Conservation (phyloP, 2,113 vertebrate species). For the Toxotes chatareus region DNA sequence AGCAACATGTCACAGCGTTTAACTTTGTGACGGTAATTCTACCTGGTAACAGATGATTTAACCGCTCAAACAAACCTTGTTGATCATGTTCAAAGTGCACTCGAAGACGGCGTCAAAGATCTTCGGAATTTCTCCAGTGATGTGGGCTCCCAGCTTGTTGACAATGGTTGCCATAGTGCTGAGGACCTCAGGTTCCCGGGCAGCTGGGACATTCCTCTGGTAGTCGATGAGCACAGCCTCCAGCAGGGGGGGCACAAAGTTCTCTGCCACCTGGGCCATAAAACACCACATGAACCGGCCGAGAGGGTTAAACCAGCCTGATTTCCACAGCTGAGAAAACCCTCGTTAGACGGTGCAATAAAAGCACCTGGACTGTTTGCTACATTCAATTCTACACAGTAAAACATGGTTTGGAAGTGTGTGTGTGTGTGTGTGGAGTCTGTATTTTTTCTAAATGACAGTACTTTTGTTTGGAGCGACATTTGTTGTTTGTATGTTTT, state of each 20-base stretch:
- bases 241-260: constrained; percentile 95
- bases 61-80: constrained; percentile 83
- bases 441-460: too few species aligned
- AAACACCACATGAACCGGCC: background rate
- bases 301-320: too few species aligned
- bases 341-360: too few species aligned
- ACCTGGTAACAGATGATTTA: background rate
- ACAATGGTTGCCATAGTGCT: constrained; percentile 98
- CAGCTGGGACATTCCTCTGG: constrained; percentile 94
- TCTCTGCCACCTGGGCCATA: constrained; percentile 90
- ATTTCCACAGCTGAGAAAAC: too few species aligned
- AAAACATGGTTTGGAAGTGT: too few species aligned
- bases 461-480: too few species aligned
- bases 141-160: constrained; percentile 94
- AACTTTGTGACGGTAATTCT: background rate
- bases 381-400: too few species aligned
- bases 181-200: constrained; percentile 95
- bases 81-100: constrained; percentile 98
- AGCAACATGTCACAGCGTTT: background rate
- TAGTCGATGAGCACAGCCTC: constrained; percentile 98
- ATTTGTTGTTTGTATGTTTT: too few species aligned
- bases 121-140: constrained; percentile 96
- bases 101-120: constrained; percentile 98
- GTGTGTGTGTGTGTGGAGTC: too few species aligned
- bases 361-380: too few species aligned